These are phyloP conservation scores for Anseranas semipalmata DNA, from an alignment of 2,113 vertebrate genomes.

Conservation along the genomic window DNA sequence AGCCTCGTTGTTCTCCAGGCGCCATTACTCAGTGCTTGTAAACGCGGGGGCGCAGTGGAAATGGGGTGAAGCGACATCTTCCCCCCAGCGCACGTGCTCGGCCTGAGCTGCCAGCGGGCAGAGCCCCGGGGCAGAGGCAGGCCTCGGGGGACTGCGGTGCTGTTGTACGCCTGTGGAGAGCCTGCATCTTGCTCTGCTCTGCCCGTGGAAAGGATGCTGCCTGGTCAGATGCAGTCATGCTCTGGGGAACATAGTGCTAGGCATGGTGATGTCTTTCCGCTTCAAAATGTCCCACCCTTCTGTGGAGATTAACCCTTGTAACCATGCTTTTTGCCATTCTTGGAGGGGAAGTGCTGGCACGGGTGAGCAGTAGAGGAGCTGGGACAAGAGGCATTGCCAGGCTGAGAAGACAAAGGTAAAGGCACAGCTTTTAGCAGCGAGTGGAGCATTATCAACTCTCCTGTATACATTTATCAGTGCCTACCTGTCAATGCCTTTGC, in stretches of 20 bases:
- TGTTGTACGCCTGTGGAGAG: neutral
- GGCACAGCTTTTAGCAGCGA: neutral
- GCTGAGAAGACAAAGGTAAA: neutral
- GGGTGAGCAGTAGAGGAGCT: no score
- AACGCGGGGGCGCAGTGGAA: accelerated
- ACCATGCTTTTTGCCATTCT: no score
- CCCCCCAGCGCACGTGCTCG: neutral
- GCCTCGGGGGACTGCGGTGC: neutral
- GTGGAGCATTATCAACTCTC: neutral
- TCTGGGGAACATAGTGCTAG: neutral
- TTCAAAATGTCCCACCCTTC: no score
- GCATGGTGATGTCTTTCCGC: no score
- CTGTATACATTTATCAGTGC: neutral
- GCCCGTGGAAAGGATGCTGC: accelerated
- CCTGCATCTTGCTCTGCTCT: accelerated
- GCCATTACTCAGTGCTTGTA: neutral
- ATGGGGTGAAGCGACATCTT: neutral
- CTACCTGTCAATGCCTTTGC: neutral
- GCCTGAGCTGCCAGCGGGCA: no score
- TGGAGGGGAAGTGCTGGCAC: no score
- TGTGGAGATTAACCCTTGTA: no score
- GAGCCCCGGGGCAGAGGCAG: neutral
- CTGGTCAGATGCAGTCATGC: neutral
- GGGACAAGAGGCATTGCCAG: no score
- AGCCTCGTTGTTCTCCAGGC: neutral